Base-by-base conservation (phyloP, 2,113 vertebrate species). In the Mus spicilegus region DNA sequence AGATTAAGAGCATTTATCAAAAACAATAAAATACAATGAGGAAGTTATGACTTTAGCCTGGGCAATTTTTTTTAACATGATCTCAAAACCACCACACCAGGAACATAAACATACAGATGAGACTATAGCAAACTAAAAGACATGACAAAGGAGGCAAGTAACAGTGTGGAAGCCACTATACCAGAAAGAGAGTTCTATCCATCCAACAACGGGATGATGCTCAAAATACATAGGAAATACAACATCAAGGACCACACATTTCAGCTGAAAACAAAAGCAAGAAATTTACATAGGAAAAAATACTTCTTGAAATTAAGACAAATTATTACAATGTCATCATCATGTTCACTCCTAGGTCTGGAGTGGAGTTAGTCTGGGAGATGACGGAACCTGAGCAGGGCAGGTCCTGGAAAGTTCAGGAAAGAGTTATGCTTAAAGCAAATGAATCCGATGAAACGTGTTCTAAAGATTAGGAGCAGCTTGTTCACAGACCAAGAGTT, bases 1-100 rank as follows among this genome's bases (percentile, higher is more conserved):
- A 89, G 70, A 89, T 89, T 89, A 89, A 89, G 17, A 76, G 3
- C 26, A 89, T 46, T 73, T 76, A 46, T 89, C 30, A 75, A 76
- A 88, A 49, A 28, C 20, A 73, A 72, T 58, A 58, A 89, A 89
- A 61, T 12, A 76, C 26, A 61, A 22, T 33, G 10, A 39, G n/a
- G 7, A 89, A 46, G 36, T 73, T 89, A 42, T 58, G 51, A 58
- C 24, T 42, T 88, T 89, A 54, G 51, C 5, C 26, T 58, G 36
- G 14, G 14, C 69, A 88, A 56, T 56, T 73, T 87, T 67, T 54
- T 86, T 87, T 51, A 24, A 54, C 33, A 72, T 72, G 33, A 72
- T 67, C 86, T 87, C 67, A 39, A 87, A 72, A 72, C 12, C 22
- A 36, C 51, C 5, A 54, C 12, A 72, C 13, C 20, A 72, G 39